Evolutionary conservation across 2,113 vertebrate genomes (phyloP).

Genomic region (Aptenodytes patagonicus): DNA sequence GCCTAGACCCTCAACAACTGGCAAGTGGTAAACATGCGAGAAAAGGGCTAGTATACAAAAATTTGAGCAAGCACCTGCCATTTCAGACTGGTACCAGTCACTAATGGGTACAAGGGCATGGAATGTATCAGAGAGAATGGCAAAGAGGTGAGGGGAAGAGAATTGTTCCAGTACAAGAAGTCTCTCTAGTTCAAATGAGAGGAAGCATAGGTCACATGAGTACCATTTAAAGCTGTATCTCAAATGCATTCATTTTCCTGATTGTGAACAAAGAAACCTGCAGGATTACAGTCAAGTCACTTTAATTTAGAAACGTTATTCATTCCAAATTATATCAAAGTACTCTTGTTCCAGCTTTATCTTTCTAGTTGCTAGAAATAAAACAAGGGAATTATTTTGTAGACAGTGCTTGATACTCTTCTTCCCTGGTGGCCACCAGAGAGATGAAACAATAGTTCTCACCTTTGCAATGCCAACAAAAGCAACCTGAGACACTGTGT

Average conservation of each 20-base stretch:
- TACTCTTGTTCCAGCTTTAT: neutral
- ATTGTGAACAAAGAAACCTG: neutral
- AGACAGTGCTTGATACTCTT: neutral
- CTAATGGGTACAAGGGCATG: neutral
- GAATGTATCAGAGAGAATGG: neutral
- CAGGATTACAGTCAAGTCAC: neutral
- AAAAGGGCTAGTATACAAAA: neutral
- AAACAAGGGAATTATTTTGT: neutral
- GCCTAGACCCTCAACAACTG: neutral
- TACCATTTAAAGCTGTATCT: neutral
- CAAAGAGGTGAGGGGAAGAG: neutral
- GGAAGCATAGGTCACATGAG: neutral
- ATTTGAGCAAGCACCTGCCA: neutral
- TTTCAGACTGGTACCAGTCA: neutral
- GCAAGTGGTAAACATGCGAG: accelerated
- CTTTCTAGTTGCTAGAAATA: neutral
- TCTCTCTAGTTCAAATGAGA: neutral
- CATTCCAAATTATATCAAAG: neutral
- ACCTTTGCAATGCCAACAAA: neutral
- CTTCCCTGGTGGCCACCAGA: neutral
- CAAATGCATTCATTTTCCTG: neutral
- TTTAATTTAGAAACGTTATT: neutral
- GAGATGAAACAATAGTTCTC: neutral
- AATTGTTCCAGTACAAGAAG: neutral
- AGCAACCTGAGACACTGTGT: neutral